Base-by-base conservation (phyloP, 2,888 invertebrate genomes). In the Euplexia lucipara region DNA sequence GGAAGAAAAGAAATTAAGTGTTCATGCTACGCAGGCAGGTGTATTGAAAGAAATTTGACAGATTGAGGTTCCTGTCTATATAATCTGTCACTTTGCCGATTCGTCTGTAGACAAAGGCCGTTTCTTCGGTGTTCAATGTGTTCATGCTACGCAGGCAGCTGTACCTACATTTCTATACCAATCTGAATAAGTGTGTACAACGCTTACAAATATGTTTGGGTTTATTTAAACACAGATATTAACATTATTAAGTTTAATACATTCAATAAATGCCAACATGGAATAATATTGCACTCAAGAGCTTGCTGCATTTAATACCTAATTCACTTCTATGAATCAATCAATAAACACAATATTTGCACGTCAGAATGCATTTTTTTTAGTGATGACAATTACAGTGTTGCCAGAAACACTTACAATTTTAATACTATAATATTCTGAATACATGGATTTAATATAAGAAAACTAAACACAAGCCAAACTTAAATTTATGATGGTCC, bases 401-500 rank as follows among this genome's bases (percentile, higher is more conserved):
- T 64, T 75, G 63, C 75, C 75, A 77, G 37, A 32, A 67, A 45
- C 62, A 70, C 49, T 44, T 54, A 48, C 35, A 67, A 64, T 47
- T 56, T 37, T 48, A 47, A 48, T 51, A 59, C 57, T 49, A 51
- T 54, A n/a, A n/a, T n/a, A 59, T 47, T 69, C 57, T 42, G 44
- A 64, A 63, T 61, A 70, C 32, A 61, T 49, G 44, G 16, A 62
- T 60, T 77, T 14, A 67, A 62, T 32, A 63, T 54, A 61, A 37
- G 48, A 32, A 65, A 59, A 51, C 39, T 49, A 45, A 62, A 74
- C 45, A 60, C 35, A 67, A 58, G 74, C 79, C 74, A 75, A 76
- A 82, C 75, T 71, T 81, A 75, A 48, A 58, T 49, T 61, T 68
- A 78, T 8, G 30, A 54, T 84, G 83, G 86, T 84, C 86, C 83